Evolutionary conservation across 2,113 vertebrate genomes (phyloP), one percentile per base, ranked within the genome.

Genomic region (Campylorhamphus procurvoides): DNA sequence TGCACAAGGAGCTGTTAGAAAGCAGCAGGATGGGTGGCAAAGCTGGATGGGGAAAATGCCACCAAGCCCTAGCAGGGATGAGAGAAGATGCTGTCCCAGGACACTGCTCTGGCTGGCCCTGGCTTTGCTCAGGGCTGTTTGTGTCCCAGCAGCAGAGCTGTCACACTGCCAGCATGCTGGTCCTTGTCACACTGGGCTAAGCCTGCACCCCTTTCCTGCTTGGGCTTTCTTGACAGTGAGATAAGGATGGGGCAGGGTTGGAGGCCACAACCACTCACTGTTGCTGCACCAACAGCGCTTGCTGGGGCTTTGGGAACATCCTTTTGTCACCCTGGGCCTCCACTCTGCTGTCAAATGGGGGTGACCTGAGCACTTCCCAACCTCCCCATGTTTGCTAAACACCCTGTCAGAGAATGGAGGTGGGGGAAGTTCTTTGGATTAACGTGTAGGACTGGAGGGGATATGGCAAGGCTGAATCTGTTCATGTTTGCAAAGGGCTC

Each of bases 381-480:
- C 50, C 68, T 75, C 44, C 0, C 39, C 0, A 1, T 11, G 14
- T 77, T 55, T 53, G 33, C 52, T 81, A 33, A 95, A 74, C 22
- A 20, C 31, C 19, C 80, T 62, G 77, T 53, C 60, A 84, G 58
- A 35, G 50, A 55, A 67, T 0, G 47, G 72, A 53, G 78, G n/a
- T 8, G 5, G 25, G 84, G 42, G 68, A 53, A 60, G 67, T 56
- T 13, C 35, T 83, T 44, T 81, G 83, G 85, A 90, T 84, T 58
- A 10, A 44, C 3, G 16, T 18, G 60, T 49, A 49, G 76, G 59
- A 67, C 56, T 75, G 46, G 63, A 94, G 46, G 67, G 84, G 68
- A 46, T 28, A 85, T 89, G 92, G 93, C 77, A 90, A 78, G 40
- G 76, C 71, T 95, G 89, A 62, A 68, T 95, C 86, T 63, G 83